phyloP scores from a whole-genome alignment of 2,797 vertebrate species.

The Carcharodon carcharias region DNA sequence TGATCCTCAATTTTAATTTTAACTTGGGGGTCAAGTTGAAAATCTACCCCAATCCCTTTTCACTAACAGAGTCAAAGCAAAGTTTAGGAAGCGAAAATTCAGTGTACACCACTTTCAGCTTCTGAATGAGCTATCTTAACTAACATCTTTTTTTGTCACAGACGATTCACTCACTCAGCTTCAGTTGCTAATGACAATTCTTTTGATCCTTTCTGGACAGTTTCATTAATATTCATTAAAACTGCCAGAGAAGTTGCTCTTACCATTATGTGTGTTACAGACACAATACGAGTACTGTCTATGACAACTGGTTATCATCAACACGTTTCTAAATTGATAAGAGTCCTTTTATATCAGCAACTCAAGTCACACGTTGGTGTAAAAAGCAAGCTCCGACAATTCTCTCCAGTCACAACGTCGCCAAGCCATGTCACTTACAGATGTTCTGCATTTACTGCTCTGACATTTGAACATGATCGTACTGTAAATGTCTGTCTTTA shows the following conservation, averaged over 20 bases:
- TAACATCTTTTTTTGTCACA: background rate
- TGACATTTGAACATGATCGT: background rate
- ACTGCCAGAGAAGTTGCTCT: background rate
- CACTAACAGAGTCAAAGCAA: background rate
- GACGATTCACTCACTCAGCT: background rate
- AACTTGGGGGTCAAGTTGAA: background rate
- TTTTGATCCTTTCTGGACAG: background rate
- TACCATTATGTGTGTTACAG: background rate
- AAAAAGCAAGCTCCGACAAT: slow-evolving; percentile 13
- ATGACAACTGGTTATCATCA: background rate
- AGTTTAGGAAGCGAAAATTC: background rate
- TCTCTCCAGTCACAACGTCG: background rate
- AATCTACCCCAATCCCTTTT: background rate
- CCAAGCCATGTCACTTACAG: background rate
- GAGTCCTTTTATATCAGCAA: background rate
- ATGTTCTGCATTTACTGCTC: background rate
- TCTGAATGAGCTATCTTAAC: background rate
- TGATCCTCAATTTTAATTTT: background rate
- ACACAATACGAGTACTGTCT: background rate
- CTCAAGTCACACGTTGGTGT: background rate
- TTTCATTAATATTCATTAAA: slow-evolving; percentile 7
- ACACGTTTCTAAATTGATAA: background rate
- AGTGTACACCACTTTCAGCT: background rate
- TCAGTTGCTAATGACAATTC: background rate
- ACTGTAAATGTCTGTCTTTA: background rate